phyloP scores from a whole-genome alignment of 2,113 vertebrate species.

The Amblyornis subalaris region DNA sequence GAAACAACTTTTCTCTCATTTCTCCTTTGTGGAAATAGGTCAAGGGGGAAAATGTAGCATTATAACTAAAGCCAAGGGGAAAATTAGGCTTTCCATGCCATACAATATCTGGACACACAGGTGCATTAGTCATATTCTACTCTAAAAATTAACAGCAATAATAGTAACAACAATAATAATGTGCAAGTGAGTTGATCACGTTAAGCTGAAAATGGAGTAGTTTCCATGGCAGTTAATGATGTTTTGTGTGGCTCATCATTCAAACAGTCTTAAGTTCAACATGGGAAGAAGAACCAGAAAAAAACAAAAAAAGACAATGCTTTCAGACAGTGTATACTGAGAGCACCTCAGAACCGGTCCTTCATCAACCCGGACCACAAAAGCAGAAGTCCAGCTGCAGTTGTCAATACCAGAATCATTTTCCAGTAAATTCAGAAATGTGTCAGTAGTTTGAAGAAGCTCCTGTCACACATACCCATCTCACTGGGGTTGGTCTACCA shows the following conservation, averaged over 20 bases:
- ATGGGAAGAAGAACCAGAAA: neutral
- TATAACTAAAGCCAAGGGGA: neutral
- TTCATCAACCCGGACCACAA: neutral
- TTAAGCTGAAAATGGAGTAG: constrained; percentile 14
- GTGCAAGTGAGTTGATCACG: constrained; percentile 20
- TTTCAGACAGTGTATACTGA: neutral
- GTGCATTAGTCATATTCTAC: neutral
- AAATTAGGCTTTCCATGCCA: neutral
- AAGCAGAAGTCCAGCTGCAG: neutral
- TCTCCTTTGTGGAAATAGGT: neutral
- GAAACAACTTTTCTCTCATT: neutral
- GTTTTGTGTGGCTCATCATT: constrained; percentile 44
- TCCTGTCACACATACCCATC: neutral
- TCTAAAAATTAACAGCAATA: neutral
- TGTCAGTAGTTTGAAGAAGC: neutral
- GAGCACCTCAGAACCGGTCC: neutral
- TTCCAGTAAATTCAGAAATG: neutral
- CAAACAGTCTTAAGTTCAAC: constrained; percentile 14
- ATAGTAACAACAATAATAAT: neutral
- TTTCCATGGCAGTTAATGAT: constrained; percentile 64
- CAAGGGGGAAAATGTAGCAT: neutral
- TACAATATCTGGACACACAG: neutral
- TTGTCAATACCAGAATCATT: neutral
- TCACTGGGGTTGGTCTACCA: neutral
- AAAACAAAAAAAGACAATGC: neutral